Conservation (phyloP, 2,113 vertebrate genomes). For the Mandrillus leucophaeus region DNA sequence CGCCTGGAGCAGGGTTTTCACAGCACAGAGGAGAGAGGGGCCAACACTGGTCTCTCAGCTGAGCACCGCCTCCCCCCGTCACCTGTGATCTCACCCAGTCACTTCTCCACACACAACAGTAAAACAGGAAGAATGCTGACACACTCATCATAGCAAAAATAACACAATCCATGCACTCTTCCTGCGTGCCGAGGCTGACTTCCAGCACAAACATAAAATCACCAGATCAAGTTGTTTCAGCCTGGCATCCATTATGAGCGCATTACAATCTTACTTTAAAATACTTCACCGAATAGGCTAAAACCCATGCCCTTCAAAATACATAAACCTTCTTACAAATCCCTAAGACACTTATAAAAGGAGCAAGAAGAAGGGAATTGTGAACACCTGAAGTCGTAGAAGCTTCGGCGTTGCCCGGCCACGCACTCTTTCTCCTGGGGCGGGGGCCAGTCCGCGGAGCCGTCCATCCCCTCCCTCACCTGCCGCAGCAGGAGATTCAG, state of each 20-base stretch:
- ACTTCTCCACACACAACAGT: neutral
- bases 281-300: neutral
- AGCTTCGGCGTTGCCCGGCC: conserved; percentile 88
- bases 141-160: neutral
- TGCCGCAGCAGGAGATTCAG: conserved; percentile 95
- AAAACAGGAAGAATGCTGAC: neutral
- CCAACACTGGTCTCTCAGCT: neutral
- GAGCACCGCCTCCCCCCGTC: neutral
- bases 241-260: neutral
- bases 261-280: neutral
- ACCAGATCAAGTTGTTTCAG: neutral
- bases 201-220: neutral
- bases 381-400: conserved; percentile 91
- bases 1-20: neutral
- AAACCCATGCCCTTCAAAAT: neutral
- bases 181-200: neutral
- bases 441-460: conserved; percentile 79
- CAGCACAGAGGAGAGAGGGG: neutral
- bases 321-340: neutral
- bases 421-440: conserved; percentile 97
- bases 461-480: conserved; percentile 98
- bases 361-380: neutral
- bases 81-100: neutral
- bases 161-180: neutral
- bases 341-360: neutral